Percentiles rank a stretch among this genome's conserved stretches.
phyloP scores from a whole-genome alignment of 2,113 vertebrate species.

The Cochlearius cochlearius region DNA sequence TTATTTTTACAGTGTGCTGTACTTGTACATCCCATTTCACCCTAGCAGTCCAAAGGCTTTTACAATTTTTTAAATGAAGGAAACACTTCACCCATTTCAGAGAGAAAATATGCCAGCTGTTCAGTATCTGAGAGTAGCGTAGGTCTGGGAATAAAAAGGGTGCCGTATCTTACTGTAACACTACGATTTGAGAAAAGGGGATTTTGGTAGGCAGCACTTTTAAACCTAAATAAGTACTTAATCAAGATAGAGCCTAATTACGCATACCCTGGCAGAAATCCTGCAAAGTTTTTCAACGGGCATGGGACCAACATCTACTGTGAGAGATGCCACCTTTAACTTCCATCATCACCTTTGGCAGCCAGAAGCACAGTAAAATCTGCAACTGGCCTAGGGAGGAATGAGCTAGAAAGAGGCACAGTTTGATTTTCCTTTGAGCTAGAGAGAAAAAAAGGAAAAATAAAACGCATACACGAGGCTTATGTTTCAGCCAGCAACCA shows the following conservation, averaged over 20 bases:
- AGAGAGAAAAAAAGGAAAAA: not conserved
- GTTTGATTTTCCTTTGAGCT: constrained; percentile 28
- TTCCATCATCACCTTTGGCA: not conserved
- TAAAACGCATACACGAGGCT: not conserved
- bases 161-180: not conserved
- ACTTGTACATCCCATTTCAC: not conserved
- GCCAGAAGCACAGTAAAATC: not conserved
- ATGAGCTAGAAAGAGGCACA: not conserved
- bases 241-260: not conserved
- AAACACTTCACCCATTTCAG: not conserved
- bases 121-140: not conserved
- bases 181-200: not conserved
- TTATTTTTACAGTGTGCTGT: not conserved
- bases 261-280: not conserved
- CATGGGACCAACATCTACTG: not conserved
- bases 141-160: not conserved
- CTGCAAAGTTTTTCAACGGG: not conserved
- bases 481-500: constrained; percentile 53
- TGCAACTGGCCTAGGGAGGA: not conserved
- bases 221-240: not conserved
- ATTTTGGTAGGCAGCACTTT: not conserved
- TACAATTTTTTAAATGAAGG: not conserved
- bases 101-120: not conserved
- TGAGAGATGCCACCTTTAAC: not conserved
- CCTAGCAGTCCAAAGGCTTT: not conserved